These are phyloP conservation scores for Idaea dimidiata DNA, from an alignment of 2,888 invertebrate species.

Conservation along the genomic window DNA sequence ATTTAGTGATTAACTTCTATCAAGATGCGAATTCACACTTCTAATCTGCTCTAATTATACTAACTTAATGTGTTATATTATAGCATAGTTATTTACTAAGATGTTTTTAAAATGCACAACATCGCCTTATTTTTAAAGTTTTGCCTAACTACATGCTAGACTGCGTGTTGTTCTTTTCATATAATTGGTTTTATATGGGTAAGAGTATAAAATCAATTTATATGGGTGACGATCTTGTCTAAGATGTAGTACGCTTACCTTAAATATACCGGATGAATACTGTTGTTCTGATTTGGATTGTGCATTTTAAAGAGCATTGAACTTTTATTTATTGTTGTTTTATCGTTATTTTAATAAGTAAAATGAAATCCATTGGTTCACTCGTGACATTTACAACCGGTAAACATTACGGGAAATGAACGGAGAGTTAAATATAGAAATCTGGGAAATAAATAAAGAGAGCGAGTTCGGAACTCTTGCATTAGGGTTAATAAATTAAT, in stretches of 20 bases:
- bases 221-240: too few species aligned
- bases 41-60: constrained; percentile 11
- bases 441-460: constrained; percentile 20
- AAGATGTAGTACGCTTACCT: too few species aligned
- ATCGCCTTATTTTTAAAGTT: too few species aligned
- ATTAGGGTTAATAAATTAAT: not conserved
- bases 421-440: constrained; percentile 17
- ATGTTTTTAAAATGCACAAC: too few species aligned
- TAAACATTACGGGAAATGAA: constrained; percentile 18
- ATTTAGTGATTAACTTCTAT: constrained; percentile 11
- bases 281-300: constrained; percentile 35
- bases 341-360: constrained; percentile 18
- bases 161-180: too few species aligned
- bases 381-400: constrained; percentile 18
- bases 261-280: not conserved
- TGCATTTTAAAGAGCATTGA: constrained; percentile 37
- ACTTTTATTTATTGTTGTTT: constrained; percentile 37
- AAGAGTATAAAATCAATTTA: too few species aligned
- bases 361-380: constrained; percentile 14
- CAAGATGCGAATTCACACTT: not conserved
- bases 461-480: constrained; percentile 7
- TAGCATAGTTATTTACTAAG: too few species aligned
- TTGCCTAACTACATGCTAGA: too few species aligned
- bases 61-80: constrained; percentile 5
- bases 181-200: too few species aligned